Conservation (phyloP, 2,113 vertebrate species). For the Megalops atlanticus region DNA sequence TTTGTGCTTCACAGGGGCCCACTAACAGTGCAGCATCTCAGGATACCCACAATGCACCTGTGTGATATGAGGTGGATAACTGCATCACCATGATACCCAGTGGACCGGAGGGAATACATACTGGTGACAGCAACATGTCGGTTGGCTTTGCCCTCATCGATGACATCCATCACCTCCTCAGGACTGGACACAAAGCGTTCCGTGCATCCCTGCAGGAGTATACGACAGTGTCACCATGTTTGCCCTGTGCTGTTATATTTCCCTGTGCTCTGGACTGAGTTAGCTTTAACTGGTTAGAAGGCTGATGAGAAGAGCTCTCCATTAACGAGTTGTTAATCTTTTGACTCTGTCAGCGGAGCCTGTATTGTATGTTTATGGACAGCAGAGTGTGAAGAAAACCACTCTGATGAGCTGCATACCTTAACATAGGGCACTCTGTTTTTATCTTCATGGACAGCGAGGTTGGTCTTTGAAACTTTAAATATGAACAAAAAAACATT, state of each 20-base stretch:
- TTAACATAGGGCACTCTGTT: slow-evolving; percentile 86
- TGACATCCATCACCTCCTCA: slow-evolving; percentile 90
- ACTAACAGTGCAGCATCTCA: no score
- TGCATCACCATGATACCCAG: no score
- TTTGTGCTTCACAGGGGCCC: no score
- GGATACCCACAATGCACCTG: no score
- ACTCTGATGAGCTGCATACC: slow-evolving; percentile 58
- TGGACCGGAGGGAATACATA: slow-evolving; percentile 55
- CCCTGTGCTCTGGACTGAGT: no score
- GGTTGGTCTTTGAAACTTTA: slow-evolving; percentile 84
- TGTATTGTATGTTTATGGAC: no score
- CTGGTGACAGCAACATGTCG: slow-evolving; percentile 94
- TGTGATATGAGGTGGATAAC: no score
- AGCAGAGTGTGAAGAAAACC: no score
- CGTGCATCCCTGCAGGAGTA: slow-evolving; percentile 85
- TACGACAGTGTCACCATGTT: background rate
- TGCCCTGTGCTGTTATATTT: background rate
- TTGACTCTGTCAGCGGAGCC: no score
- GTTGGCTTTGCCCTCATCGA: slow-evolving; percentile 94
- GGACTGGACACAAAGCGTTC: slow-evolving; percentile 96
- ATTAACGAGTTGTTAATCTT: no score
- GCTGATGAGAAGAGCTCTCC: background rate
- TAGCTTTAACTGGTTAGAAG: background rate
- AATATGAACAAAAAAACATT: slow-evolving; percentile 8
- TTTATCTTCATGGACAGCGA: slow-evolving; percentile 86